Conservation (phyloP, 2,113 vertebrate genomes). For the Telmatochromis bifrenatus region DNA sequence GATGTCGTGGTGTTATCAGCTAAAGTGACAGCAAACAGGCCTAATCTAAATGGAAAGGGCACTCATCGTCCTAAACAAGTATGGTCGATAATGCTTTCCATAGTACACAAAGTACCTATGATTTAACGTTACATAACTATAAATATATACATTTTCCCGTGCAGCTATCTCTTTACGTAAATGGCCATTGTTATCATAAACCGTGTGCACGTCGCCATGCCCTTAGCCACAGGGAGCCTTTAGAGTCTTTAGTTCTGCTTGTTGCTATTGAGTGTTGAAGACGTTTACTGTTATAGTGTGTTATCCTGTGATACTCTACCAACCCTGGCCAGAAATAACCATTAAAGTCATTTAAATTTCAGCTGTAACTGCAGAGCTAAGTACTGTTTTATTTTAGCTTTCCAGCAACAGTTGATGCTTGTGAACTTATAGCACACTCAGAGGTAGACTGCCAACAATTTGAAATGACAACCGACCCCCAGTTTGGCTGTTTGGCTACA, state of each 20-base stretch:
- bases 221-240: neutral
- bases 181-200: slow-evolving; percentile 28
- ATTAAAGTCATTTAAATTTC: neutral
- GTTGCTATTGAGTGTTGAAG: neutral
- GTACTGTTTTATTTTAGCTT: neutral
- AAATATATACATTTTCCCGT: neutral
- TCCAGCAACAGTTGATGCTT: neutral
- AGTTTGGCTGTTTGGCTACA: neutral
- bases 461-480: neutral
- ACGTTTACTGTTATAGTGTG: neutral
- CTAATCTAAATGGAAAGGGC: neutral
- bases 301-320: neutral
- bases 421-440: neutral
- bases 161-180: neutral
- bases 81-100: neutral
- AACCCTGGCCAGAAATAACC: neutral
- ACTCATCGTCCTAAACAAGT: neutral
- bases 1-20: neutral
- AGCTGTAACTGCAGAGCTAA: neutral
- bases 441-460: neutral
- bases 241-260: neutral
- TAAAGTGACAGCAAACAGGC: neutral
- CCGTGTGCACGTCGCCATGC: neutral
- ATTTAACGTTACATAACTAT: neutral
- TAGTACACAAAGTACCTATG: neutral